phyloP scores from a whole-genome alignment of 2,888 invertebrate genomes.

The Agonopterix subpropinquella region DNA sequence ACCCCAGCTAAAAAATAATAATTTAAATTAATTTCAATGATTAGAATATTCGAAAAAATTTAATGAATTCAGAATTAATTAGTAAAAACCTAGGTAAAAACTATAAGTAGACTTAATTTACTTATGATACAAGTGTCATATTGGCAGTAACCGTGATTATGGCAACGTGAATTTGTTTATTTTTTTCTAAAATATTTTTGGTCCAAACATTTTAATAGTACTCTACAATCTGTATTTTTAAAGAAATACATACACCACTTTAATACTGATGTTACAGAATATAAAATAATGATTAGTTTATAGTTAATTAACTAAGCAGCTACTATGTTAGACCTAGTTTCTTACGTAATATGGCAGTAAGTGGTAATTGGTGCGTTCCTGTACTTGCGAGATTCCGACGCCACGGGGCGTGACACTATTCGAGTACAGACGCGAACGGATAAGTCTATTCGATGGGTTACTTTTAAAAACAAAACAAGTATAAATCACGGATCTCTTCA shows the following conservation, averaged over 20 bases:
- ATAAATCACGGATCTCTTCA: conserved; percentile 34
- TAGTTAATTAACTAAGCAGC: conserved; percentile 62
- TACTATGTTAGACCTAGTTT: conserved; percentile 53
- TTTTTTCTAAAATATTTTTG: conserved; percentile 62
- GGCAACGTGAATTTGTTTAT: conserved; percentile 69
- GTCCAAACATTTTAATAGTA: conserved; percentile 58
- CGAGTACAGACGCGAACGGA: conserved; percentile 48
- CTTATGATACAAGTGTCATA: conserved; percentile 56
- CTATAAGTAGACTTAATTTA: conserved; percentile 14
- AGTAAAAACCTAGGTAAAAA: no score
- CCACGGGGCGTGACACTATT: conserved; percentile 32
- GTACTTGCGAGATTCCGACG: conserved; percentile 54
- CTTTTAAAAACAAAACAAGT: conserved; percentile 28
- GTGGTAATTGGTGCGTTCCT: conserved; percentile 35
- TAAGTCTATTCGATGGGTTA: conserved; percentile 67
- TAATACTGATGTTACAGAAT: conserved; percentile 69
- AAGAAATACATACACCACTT: conserved; percentile 69
- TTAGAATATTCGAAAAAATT: conserved; percentile 41
- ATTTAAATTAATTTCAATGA: neutral
- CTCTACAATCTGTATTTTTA: conserved; percentile 45
- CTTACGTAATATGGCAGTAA: conserved; percentile 72
- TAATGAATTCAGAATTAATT: conserved; percentile 34
- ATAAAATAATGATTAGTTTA: conserved; percentile 34
- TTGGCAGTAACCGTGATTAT: conserved; percentile 69
- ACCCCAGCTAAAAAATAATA: no score